A percentile compares a stretch with the other conserved stretches of the same genome.
These are phyloP conservation scores for Dermochelys coriacea DNA, from an alignment of 2,797 vertebrate species.

Conservation along the genomic window DNA sequence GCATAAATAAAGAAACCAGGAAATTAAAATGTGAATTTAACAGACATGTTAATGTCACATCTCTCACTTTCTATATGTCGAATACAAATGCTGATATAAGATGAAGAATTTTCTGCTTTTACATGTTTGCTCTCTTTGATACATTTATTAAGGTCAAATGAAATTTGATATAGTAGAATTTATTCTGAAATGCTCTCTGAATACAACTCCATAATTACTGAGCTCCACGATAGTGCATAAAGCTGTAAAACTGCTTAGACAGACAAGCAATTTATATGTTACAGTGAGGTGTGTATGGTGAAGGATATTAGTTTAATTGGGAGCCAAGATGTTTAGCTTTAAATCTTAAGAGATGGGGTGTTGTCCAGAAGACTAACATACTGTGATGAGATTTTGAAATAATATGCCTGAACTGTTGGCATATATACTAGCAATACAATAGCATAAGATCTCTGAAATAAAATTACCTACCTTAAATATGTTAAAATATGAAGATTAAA, in stretches of 20 bases:
- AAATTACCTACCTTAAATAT: slow-evolving; percentile 45
- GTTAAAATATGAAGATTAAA: slow-evolving; percentile 22
- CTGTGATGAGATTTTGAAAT: slow-evolving; percentile 64
- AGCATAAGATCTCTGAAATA: slow-evolving; percentile 48
- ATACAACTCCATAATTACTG: slow-evolving; percentile 77
- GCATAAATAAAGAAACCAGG: slow-evolving; percentile 25
- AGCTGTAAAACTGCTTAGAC: slow-evolving; percentile 78
- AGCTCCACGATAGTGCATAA: slow-evolving; percentile 72
- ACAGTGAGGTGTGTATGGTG: slow-evolving; percentile 72
- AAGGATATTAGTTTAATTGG: slow-evolving; percentile 80
- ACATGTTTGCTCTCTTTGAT: slow-evolving; percentile 69
- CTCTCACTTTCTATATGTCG: slow-evolving; percentile 55
- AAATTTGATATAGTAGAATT: slow-evolving; percentile 77
- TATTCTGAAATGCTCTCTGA: slow-evolving; percentile 76
- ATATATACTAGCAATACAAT: slow-evolving; percentile 57
- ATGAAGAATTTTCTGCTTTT: slow-evolving; percentile 62
- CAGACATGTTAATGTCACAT: slow-evolving; percentile 40
- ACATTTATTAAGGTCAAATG: slow-evolving; percentile 76
- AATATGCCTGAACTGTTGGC: slow-evolving; percentile 41
- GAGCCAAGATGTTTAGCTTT: slow-evolving; percentile 74
- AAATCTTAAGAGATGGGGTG: slow-evolving; percentile 72
- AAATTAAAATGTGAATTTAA: slow-evolving; percentile 69
- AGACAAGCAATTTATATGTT: slow-evolving; percentile 79
- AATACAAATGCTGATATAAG: slow-evolving; percentile 56
- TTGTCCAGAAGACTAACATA: slow-evolving; percentile 50